Base-by-base conservation (phyloP, 2,888 invertebrate genomes). In the Philereme vetulata region DNA sequence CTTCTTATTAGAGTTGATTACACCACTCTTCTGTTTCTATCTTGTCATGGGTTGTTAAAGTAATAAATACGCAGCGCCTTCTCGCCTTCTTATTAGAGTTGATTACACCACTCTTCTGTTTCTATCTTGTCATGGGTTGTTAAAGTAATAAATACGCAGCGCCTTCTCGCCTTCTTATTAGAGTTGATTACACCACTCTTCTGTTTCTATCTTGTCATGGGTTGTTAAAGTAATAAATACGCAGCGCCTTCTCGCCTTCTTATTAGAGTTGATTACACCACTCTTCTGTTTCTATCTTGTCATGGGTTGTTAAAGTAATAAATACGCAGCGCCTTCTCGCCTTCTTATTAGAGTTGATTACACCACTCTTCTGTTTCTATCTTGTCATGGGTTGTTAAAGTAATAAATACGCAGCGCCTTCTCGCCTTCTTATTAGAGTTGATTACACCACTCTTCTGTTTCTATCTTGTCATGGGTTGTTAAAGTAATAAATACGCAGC, bases 131-230 rank as follows among this genome's bases (percentile, higher is more conserved):
- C 85, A 82, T 81, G 84, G 82, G 82, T 84, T 77, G 85, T 84
- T 86, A 82, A 82, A n/a, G n/a, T n/a, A n/a, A n/a, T n/a, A 21
- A 21, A 88, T 88, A 89, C 81, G 82, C 78, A 80, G 79, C 79
- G 82, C 82, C 81, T 86, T 88, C 88, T 85, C 89, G 82, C 88
- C 89, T 89, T 80, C 84, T 80, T 83, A 88, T 90, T 88, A 89
- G 80, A 81, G 80, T 82, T 86, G 86, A 88, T 89, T 88, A 87
- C 85, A 78, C 78, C 85, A 87, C 86, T 86, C 81, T 77, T 80
- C 80, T 82, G 83, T 83, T 85, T 86, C 84, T 88, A 85, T 86
- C 85, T 84, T 83, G 85, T 83, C 85, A 82, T 81, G 84, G 82
- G 82, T 84, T 77, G 85, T 84, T 86, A 82, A 82, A n/a, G n/a